A percentile compares a stretch with the other conserved stretches of the same genome.
Evolutionary conservation across 2,888 invertebrate species (phyloP).

Genomic region (Zaprionus lineosus): DNA sequence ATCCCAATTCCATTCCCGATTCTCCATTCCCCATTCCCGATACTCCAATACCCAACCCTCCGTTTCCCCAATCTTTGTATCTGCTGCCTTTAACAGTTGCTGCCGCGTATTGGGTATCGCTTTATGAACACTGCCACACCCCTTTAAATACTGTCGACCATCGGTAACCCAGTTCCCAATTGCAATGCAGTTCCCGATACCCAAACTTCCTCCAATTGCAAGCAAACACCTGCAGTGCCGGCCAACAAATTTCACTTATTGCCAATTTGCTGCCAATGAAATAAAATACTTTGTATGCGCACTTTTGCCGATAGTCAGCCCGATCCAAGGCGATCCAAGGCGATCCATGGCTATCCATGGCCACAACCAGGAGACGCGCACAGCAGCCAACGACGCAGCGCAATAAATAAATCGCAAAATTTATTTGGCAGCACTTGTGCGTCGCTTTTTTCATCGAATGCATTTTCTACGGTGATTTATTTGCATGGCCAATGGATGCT

Average conservation of each 20-base stretch:
- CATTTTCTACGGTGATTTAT: conserved; percentile 70
- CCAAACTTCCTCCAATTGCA: conserved; percentile 32
- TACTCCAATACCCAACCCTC: too few relatives aligned
- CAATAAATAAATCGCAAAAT: conserved; percentile 74
- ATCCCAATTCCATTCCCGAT: too few relatives aligned
- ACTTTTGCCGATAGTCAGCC: conserved; percentile 60
- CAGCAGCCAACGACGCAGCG: conserved; percentile 53
- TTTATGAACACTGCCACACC: conserved; percentile 46
- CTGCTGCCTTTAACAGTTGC: conserved; percentile 48
- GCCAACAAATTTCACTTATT: conserved; percentile 75
- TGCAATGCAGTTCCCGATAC: conserved; percentile 13
- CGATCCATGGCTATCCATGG: background rate
- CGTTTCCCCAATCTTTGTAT: background rate
- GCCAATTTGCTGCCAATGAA: conserved; percentile 75
- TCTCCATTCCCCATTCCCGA: too few relatives aligned
- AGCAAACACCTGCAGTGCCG: conserved; percentile 65
- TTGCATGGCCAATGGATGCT: conserved; percentile 50
- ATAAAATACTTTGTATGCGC: conserved; percentile 66
- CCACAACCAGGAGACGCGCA: conserved; percentile 9
- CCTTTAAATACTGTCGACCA: conserved; percentile 12
- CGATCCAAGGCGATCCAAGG: conserved; percentile 32
- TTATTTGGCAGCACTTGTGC: conserved; percentile 75
- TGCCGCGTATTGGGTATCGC: conserved; percentile 33
- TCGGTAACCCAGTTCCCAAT: conserved; percentile 58
- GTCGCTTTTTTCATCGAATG: conserved; percentile 75